Base-by-base conservation (phyloP, 2,888 invertebrate species). In the Apamea crenata region DNA sequence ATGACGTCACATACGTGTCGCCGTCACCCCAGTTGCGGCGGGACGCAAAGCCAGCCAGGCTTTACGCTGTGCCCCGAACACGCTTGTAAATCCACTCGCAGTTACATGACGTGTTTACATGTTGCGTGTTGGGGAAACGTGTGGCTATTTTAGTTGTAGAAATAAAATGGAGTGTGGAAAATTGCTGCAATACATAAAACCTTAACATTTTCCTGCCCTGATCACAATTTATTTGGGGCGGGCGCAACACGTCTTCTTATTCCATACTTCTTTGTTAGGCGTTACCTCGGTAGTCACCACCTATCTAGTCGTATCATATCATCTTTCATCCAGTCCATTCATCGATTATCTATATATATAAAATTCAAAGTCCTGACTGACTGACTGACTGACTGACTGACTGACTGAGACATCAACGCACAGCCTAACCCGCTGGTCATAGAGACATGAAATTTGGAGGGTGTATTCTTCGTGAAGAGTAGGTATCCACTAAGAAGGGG, bases 41-140 rank as follows among this genome's bases (percentile, higher is more conserved):
- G 70, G 66, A 61, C 79, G 56, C 65, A 78, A 87, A 87, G 87
- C 87, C 74, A 87, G 87, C 87, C 74, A 56, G 77, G 85, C 77
- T 80, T 77, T 72, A 63, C 74, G 53, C 59, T 36, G 29, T 61
- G 70, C 32, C 56, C 76, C 73, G 53, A 61, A 85, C 85, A 87
- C 68, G 79, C 71, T 53, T 83, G 87, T 77, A 85, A 85, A 85
- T 86, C 84, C 81, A 75, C 77, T 72, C 56, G 74, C 63, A 63
- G 85, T 59, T 12, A 83, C 73, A 72, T 44, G 63, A 70, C 70
- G 73, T 75, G 86, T 86, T 86, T 82, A 82, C 87, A 74, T 63
- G 83, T 65, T 56, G 63, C 74, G 66, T 75, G 68, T 67, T 53
- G n/a, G 74, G 85, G 47, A 53, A 74, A 59, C 47, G 21, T 50